Base-by-base conservation (phyloP, 2,888 invertebrate genomes). In the Nomada fabriciana region DNA sequence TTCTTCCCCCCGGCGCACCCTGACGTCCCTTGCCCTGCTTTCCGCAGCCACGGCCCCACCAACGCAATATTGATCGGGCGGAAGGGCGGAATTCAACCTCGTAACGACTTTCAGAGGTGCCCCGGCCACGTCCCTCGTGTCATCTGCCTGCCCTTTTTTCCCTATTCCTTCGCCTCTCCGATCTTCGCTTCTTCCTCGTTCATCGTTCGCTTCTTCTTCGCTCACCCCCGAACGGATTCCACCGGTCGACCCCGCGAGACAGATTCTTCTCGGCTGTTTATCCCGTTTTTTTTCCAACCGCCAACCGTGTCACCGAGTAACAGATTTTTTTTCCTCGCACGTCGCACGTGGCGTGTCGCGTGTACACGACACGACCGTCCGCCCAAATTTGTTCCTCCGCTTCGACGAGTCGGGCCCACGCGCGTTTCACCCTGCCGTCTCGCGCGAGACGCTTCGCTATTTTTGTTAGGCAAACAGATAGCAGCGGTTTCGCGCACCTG, bases 41-140 rank as follows among this genome's bases (percentile, higher is more conserved):
- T 83, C 82, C 87, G 89, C 87, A 85, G 86, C 88, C 88, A 89
- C 91, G 88, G 86, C 92, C 93, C 93, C 93, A 93, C 93, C 93
- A 93, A 89, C 90, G 91, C 91, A 91, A 93, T 94, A 94, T 94
- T 94, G 93, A 94, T 94, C 94, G 92, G 90, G 90, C 92, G 91
- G 93, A 93, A 93, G 93, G 93, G 93, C 93, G 93, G 93, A 92
- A 91, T 91, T 91, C 93, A 93, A 91, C 91, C 85, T 76, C 92
- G 93, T 93, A 91, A 83, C 86, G 80, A 82, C 82, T 76, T 63
- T 82, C 83, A 84, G 53, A 67, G 76, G 89, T 83, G 83, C 91
- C 89, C 88, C 68, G 75, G 82, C 78, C 73, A 75, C 72, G 70
- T 79, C 63, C 81, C 81, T 65, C 76, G 73, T 81, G 76, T 82